These are phyloP conservation scores for Polypterus bichir DNA, from an alignment of 2,113 vertebrate genomes.

Conservation along the genomic window DNA sequence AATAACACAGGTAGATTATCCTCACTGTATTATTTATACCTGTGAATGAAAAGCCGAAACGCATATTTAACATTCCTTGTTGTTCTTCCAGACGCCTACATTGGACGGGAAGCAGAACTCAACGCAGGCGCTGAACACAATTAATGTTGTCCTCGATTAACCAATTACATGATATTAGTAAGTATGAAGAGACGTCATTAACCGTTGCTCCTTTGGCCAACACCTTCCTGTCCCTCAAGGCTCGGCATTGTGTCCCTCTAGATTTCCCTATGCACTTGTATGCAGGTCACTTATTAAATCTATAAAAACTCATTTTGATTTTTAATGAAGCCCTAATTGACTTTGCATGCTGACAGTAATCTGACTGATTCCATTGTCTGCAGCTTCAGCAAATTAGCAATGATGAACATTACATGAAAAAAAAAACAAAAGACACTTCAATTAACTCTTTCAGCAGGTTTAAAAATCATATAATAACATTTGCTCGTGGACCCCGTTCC, in stretches of 20 bases:
- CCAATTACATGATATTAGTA: slow-evolving; percentile 57
- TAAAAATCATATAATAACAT: too few species aligned
- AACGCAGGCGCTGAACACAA: slow-evolving; percentile 33
- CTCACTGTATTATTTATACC: too few species aligned
- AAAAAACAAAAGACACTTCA: too few species aligned
- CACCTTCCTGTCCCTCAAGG: slow-evolving; percentile 24
- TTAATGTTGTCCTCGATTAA: slow-evolving; percentile 49
- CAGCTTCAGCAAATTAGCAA: slow-evolving; percentile 22
- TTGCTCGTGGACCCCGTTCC: too few species aligned
- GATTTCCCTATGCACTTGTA: slow-evolving; percentile 19
- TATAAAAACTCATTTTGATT: slow-evolving; percentile 44
- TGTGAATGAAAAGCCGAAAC: too few species aligned
- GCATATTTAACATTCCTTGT: slow-evolving; percentile 16
- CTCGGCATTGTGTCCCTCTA: slow-evolving; percentile 11
- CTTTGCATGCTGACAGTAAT: slow-evolving; percentile 31
- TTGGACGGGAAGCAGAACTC: slow-evolving; percentile 27
- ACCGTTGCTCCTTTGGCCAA: slow-evolving; percentile 25
- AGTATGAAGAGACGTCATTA: slow-evolving; percentile 59
- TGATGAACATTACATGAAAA: too few species aligned
- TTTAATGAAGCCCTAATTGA: slow-evolving; percentile 54
- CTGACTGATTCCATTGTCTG: slow-evolving; percentile 27
- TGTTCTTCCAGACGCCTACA: slow-evolving; percentile 33
- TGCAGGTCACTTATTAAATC: slow-evolving; percentile 43
- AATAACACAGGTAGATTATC: too few species aligned
- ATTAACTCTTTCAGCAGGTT: too few species aligned